These are phyloP conservation scores for Octonoba sinensis DNA, from an alignment of 2,888 invertebrate species.

Conservation along the genomic window DNA sequence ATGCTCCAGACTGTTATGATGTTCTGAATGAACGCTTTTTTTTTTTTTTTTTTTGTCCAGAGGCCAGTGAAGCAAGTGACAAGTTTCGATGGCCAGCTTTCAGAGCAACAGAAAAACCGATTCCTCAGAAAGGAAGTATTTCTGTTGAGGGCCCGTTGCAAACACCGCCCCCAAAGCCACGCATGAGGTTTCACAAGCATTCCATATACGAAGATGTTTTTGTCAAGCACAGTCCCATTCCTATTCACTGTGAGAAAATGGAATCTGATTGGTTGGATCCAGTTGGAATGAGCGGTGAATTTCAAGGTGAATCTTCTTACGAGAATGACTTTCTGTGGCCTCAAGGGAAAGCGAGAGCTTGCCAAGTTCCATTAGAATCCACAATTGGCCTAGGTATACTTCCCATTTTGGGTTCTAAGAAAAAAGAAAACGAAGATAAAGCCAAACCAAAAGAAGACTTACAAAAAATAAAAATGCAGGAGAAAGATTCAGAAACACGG, in stretches of 20 bases:
- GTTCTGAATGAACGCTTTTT: too few relatives aligned
- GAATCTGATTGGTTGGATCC: slow-evolving; percentile 15
- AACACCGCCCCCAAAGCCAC: slow-evolving; percentile 24
- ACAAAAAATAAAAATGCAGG: too few relatives aligned
- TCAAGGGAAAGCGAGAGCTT: not conserved
- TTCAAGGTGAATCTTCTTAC: slow-evolving; percentile 10
- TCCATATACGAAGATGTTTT: slow-evolving; percentile 27
- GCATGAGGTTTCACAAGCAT: slow-evolving; percentile 27
- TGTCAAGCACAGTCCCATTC: not conserved
- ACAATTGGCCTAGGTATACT: slow-evolving; percentile 37
- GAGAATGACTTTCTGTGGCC: slow-evolving; percentile 35
- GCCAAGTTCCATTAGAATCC: not conserved
- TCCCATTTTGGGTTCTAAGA: slow-evolving; percentile 16
- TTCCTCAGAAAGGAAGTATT: not conserved
- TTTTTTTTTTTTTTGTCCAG: slow-evolving; percentile 1
- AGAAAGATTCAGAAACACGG: too few relatives aligned
- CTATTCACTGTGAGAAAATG: not conserved
- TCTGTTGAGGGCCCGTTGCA: not conserved
- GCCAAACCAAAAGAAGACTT: too few relatives aligned
- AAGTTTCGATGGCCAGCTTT: slow-evolving; percentile 22
- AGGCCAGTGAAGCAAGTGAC: slow-evolving; percentile 25
- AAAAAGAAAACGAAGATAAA: not conserved
- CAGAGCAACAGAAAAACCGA: not conserved
- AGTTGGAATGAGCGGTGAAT: slow-evolving; percentile 14
- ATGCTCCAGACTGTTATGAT: too few relatives aligned